Evolutionary conservation across 2,888 invertebrate genomes (phyloP), one percentile per base, ranked within the genome.

Genomic region (Therioaphis trifolii): DNA sequence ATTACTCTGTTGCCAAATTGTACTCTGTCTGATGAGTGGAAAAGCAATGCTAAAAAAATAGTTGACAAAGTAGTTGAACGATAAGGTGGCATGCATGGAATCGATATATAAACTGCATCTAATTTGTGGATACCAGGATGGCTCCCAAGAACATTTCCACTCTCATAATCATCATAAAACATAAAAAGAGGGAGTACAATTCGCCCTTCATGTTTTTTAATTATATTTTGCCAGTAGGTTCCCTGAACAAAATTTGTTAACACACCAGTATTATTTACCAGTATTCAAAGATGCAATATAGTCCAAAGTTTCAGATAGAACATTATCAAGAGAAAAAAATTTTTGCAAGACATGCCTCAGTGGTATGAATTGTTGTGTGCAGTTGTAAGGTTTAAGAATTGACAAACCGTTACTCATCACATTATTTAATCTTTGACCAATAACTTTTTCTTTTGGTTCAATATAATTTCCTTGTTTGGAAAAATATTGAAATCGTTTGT

Each of bases 71-170:
- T n/a, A 35, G 66, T 35, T 11, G n/a, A n/a, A 9, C 7, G 66
- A 40, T 66, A n/a, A 18, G n/a, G 9, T 3, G 35, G n/a, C 18
- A 66, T 7, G 9, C 66, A 66, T 66, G 35, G 11, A 0, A 66
- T 14, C 0, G 35, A 66, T 11, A 66, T n/a, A 35, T 66, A 40
- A 43, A 66, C 35, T 12, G 2, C 35, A n/a, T 11, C 66, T 66
- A 66, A 66, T n/a, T 66, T 66, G 9, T 66, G 66, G 4, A 66
- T 66, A 0, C 66, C 35, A n/a, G 66, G 18, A n/a, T 66, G 66
- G 14, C 66, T 66, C 9, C 66, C 66, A 35, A 66, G 35, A 3
- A n/a, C 21, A 66, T 66, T 69, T 4, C 43, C 69, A 66, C 18
- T 66, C 12, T 66, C 63, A 35, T 35, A 66, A 15, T 66, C 63